Evolutionary conservation across 2,888 invertebrate genomes (phyloP).

Genomic region (Antheraea assamensis): DNA sequence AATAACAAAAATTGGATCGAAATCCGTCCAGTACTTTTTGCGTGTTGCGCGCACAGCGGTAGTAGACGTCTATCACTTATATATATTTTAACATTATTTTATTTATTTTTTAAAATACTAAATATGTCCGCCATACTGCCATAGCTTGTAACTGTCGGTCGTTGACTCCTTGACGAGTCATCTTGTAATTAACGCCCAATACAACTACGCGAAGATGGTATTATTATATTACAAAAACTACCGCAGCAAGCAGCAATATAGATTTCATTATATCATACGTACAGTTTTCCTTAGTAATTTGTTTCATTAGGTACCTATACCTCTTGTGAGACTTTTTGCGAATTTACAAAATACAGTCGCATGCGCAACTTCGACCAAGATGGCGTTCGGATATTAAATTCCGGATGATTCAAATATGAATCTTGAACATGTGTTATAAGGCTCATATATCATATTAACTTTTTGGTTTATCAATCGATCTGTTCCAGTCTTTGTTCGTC

Average conservation of each 20-base stretch:
- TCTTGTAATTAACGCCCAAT: slow-evolving; percentile 64
- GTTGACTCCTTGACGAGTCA: slow-evolving; percentile 55
- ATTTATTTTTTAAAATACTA: slow-evolving; percentile 20
- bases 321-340: slow-evolving; percentile 40
- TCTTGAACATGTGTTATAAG: slow-evolving; percentile 37
- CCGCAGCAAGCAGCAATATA: slow-evolving; percentile 39
- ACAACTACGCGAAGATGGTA: slow-evolving; percentile 43
- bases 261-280: slow-evolving; percentile 43
- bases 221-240: slow-evolving; percentile 41
- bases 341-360: slow-evolving; percentile 39
- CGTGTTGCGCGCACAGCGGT: too few relatives aligned
- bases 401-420: slow-evolving; percentile 18
- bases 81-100: too few relatives aligned
- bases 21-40: too few relatives aligned
- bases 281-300: slow-evolving; percentile 43
- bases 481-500: slow-evolving; percentile 52
- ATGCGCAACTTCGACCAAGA: slow-evolving; percentile 42
- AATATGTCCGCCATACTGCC: slow-evolving; percentile 38
- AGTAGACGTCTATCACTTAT: too few relatives aligned
- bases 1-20: too few relatives aligned
- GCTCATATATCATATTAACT: slow-evolving; percentile 26
- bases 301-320: slow-evolving; percentile 39
- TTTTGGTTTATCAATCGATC: slow-evolving; percentile 49
- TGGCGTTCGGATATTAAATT: slow-evolving; percentile 52
- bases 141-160: slow-evolving; percentile 47